Conservation (phyloP, 2,797 vertebrate species). For the Leucoraja ocellata region DNA sequence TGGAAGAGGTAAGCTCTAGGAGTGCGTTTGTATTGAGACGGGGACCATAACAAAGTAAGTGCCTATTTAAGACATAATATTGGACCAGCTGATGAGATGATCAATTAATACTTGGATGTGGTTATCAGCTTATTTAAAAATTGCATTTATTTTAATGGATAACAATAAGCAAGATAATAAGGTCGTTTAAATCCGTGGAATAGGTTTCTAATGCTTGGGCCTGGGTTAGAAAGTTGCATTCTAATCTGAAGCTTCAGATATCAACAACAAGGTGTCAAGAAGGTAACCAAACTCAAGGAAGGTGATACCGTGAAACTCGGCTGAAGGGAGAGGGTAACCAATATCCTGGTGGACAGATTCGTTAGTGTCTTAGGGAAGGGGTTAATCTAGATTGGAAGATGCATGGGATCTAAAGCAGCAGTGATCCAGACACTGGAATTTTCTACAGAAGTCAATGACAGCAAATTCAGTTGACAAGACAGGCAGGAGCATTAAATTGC, state of each 20-base stretch:
- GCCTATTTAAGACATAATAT: not conserved
- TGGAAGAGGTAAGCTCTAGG: conserved; percentile 55
- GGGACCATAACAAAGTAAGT: not conserved
- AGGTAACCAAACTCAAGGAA: not conserved
- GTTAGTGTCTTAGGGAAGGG: no score
- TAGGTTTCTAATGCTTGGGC: not conserved
- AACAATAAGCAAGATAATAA: not conserved
- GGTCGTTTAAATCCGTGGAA: not conserved
- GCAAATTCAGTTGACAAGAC: no score
- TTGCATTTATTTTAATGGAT: not conserved
- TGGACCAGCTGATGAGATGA: not conserved
- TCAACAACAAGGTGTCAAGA: not conserved
- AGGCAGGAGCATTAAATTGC: no score
- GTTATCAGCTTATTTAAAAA: not conserved
- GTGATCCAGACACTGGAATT: no score
- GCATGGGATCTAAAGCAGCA: no score
- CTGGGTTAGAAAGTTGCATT: no score
- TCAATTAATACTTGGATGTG: not conserved
- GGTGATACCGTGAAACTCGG: no score
- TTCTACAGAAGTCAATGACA: no score
- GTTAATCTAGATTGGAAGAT: no score
- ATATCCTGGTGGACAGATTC: no score
- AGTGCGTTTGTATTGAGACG: not conserved
- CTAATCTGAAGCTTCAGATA: not conserved
- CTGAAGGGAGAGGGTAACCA: no score